Conservation (phyloP, 2,113 vertebrate species). For the Sylvietta virens region DNA sequence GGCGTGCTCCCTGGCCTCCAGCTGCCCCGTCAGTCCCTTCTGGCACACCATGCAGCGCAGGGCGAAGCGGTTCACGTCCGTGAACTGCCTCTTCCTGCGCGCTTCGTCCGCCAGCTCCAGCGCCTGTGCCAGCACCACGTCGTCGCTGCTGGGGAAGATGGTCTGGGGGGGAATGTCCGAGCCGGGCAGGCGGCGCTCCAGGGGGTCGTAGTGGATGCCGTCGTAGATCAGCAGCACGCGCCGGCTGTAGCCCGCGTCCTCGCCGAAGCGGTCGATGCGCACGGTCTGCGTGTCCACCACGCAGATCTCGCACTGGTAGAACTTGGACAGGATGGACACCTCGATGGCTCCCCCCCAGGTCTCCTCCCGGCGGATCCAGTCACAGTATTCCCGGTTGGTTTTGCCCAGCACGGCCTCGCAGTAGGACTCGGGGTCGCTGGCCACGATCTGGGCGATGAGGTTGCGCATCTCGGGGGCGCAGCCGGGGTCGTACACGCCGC, state of each 20-base stretch:
- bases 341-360: conserved; percentile 98
- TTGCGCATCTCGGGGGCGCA: conserved; percentile 90
- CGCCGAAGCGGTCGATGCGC: conserved; percentile 93
- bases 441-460: conserved; percentile 93
- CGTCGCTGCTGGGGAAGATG: conserved; percentile 87
- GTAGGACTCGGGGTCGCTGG: conserved; percentile 85
- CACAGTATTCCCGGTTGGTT: conserved; percentile 90
- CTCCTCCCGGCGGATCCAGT: conserved; percentile 90
- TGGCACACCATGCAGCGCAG: conserved; percentile 97
- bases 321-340: conserved; percentile 93
- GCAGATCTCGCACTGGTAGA: conserved; percentile 96
- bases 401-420: conserved; percentile 92
- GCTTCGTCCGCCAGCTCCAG: conserved; percentile 95
- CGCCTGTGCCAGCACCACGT: conserved; percentile 89
- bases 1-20: conserved; percentile 92
- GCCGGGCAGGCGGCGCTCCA: conserved; percentile 79
- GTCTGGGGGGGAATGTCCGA: conserved; percentile 87
- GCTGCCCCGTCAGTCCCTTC: conserved; percentile 91
- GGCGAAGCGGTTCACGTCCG: conserved; percentile 89
- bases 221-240: conserved; percentile 95
- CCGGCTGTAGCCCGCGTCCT: conserved; percentile 88
- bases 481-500: conserved; percentile 85
- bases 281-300: conserved; percentile 97
- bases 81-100: conserved; percentile 89
- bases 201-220: conserved; percentile 94